Base-by-base conservation (phyloP, 2,888 invertebrate genomes). In the Drosophila paramelanica region DNA sequence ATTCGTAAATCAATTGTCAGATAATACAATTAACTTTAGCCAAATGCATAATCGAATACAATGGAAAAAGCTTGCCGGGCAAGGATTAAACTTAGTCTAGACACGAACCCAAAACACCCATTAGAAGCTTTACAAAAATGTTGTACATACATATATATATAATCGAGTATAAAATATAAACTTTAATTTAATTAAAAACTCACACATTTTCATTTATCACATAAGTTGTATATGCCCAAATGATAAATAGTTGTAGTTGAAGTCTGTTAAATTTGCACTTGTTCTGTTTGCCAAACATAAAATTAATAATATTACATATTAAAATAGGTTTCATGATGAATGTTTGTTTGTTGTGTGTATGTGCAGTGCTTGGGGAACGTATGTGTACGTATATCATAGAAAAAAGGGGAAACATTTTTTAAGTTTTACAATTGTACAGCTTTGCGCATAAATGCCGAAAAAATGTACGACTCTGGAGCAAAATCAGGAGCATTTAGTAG, bases 141-240 rank as follows among this genome's bases (percentile, higher is more conserved):
- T 17, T 23, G 13, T 10, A 5, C 5, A 43, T 14, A 47, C 17
- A 31, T 5, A 27, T 20, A 27, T 8, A 42, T 25, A 13, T 41
- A 56, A 25, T 39, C 42, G 52, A 43, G 31, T 39, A 59, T 58
- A 62, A 55, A 65, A 50, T 20, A 55, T 65, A 72, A 69, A 66
- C 55, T 72, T 79, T 85, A 77, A 72, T 87, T 85, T 73, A 72
- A 73, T 70, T 61, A 72, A 73, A 81, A 71, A 84, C 78, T 72
- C 76, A 83, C 67, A 84, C 77, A 76, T 79, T 66, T 68, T 67
- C 70, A 88, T 79, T 81, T 82, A 83, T 83, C 83, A 88, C 83
- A 82, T 79, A 74, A 82, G 65, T 66, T 76, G 43, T 73, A 62
- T 68, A 56, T 70, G 69, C 61, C 72, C 52, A 72, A 65, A 66